Evolutionary conservation across 2,888 invertebrate genomes (phyloP).

Genomic region (Caenorhabditis imperialis): DNA sequence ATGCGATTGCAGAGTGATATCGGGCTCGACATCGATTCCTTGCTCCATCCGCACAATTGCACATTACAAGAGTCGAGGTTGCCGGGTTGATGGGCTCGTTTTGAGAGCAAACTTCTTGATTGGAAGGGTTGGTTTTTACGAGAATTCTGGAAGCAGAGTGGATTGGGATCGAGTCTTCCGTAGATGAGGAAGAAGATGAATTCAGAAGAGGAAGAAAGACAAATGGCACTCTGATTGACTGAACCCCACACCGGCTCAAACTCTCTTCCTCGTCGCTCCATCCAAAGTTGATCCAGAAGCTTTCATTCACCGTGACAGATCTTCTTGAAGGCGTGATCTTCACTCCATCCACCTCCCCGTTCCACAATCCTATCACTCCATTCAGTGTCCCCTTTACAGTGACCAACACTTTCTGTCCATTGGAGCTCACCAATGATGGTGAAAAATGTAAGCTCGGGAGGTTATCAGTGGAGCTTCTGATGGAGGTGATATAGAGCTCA

Average conservation of each 20-base stretch:
- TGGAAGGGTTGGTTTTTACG: constrained; percentile 4
- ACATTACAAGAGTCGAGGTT: constrained; percentile 40
- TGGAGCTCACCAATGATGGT: constrained; percentile 38
- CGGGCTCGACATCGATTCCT: constrained; percentile 35
- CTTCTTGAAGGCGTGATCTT: constrained; percentile 33
- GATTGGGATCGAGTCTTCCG: constrained; percentile 22
- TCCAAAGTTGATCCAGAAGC: constrained; percentile 54
- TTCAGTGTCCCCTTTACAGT: constrained; percentile 17
- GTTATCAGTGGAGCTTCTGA: neutral
- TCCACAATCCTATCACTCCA: constrained; percentile 53
- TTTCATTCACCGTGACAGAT: constrained; percentile 44
- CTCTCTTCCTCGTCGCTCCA: constrained; percentile 5
- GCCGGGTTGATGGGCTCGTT: constrained; percentile 18
- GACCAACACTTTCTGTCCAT: constrained; percentile 34
- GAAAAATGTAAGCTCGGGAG: constrained; percentile 37
- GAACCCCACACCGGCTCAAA: constrained; percentile 33
- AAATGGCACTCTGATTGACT: constrained; percentile 38
- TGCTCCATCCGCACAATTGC: constrained; percentile 56
- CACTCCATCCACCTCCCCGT: constrained; percentile 22
- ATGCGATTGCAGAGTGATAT: constrained; percentile 57
- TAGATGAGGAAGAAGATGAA: too few species aligned
- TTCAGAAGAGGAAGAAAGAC: constrained; percentile 51
- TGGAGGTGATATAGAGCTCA: constrained; percentile 18
- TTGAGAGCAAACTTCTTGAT: constrained; percentile 21
- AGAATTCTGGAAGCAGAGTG: constrained; percentile 40